Percentiles rank a stretch among this genome's conserved stretches.
These are phyloP conservation scores for Zoroaster sp. DNA, from an alignment of 53 echinoderm and acorn worm genomes.

Conservation along the genomic window DNA sequence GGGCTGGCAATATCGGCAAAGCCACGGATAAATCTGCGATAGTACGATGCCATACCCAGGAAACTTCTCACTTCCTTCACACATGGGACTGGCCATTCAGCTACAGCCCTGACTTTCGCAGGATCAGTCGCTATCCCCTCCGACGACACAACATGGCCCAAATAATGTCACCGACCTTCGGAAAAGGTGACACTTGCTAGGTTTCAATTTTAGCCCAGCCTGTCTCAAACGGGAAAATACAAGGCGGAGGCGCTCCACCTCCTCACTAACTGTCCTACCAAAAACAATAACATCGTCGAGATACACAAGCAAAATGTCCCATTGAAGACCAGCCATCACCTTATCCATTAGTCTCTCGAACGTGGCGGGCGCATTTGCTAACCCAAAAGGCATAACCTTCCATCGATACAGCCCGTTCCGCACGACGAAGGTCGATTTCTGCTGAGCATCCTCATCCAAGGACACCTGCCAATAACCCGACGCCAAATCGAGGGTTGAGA, in stretches of 20 bases:
- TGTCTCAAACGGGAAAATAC: not conserved
- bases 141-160: too few relatives aligned
- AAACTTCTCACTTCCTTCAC: not conserved
- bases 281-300: conserved; percentile 15
- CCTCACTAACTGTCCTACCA: conserved; percentile 30
- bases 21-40: too few relatives aligned
- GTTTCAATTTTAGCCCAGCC: conserved; percentile 24
- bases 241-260: not conserved
- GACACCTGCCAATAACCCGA: too few relatives aligned
- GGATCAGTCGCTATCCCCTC: too few relatives aligned
- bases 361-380: conserved; percentile 1
- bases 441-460: conserved; percentile 8
- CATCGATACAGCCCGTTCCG: conserved; percentile 14
- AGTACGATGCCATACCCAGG: not conserved
- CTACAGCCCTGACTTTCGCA: not conserved
- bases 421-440: not conserved
- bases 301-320: conserved; percentile 25
- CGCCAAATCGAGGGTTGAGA: too few relatives aligned
- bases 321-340: conserved; percentile 5
- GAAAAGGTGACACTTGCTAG: conserved; percentile 13
- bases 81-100: not conserved
- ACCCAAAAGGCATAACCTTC: not conserved
- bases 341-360: conserved; percentile 29
- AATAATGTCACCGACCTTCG: not conserved
- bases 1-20: too few relatives aligned